Percentiles rank a stretch among this genome's conserved stretches.
These are phyloP conservation scores for Rattus norvegicus DNA, from an alignment of 2,113 vertebrate species.

Conservation along the genomic window GRCr8 NC_086023.1:62494001-62494500, in stretches of 20 bases:
- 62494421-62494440: background rate
- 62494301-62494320: background rate
- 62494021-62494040: too few species aligned
- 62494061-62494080: too few species aligned
- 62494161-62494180: too few species aligned
- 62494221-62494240: rapidly evolving
- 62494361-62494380: background rate
- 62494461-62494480: background rate
- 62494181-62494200: background rate
- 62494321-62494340: background rate
- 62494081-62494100: too few species aligned
- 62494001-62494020: too few species aligned
- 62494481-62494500: background rate
- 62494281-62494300: background rate
- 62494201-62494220: background rate
- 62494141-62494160: too few species aligned
- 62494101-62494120: too few species aligned
- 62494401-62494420: background rate
- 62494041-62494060: too few species aligned
- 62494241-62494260: background rate
- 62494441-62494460: conserved; percentile 5
- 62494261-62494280: background rate
- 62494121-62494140: too few species aligned
- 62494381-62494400: background rate
- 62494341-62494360: background rate